These are phyloP conservation scores for Bellardia pandia DNA, from an alignment of 2,888 invertebrate species.

Conservation along the genomic window DNA sequence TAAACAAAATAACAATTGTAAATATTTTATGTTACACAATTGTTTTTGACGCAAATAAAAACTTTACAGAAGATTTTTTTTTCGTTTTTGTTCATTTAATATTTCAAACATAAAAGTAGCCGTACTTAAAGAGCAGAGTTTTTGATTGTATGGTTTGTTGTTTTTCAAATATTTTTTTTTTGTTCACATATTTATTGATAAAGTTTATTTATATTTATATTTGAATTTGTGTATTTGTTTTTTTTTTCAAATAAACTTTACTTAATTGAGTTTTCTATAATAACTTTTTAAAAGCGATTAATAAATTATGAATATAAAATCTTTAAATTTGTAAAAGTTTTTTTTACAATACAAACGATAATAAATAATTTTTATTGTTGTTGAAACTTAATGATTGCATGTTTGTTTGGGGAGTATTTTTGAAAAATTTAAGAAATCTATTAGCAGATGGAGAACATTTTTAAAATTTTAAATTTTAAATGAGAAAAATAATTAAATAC, in stretches of 20 bases:
- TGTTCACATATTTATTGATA: slow-evolving; percentile 38
- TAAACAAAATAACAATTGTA: slow-evolving; percentile 40
- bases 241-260: slow-evolving; percentile 32
- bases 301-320: slow-evolving; percentile 32
- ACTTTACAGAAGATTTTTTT: slow-evolving; percentile 13
- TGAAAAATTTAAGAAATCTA: no score
- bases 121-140: not conserved
- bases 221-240: not conserved
- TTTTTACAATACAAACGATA: not conserved
- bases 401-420: no score
- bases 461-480: no score
- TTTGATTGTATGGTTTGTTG: not conserved
- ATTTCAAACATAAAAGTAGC: not conserved
- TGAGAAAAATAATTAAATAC: not conserved
- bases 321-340: slow-evolving; percentile 2
- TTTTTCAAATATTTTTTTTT: not conserved
- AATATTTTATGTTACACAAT: slow-evolving; percentile 56
- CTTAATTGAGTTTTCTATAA: slow-evolving; percentile 24
- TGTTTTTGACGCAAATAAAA: slow-evolving; percentile 49
- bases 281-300: slow-evolving; percentile 33
- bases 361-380: not conserved
- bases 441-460: no score
- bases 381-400: not conserved
- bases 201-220: slow-evolving; percentile 43
- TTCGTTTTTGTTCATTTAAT: not conserved